phyloP scores from a whole-genome alignment of 2,888 invertebrate species.

The Hemaris fuciformis region DNA sequence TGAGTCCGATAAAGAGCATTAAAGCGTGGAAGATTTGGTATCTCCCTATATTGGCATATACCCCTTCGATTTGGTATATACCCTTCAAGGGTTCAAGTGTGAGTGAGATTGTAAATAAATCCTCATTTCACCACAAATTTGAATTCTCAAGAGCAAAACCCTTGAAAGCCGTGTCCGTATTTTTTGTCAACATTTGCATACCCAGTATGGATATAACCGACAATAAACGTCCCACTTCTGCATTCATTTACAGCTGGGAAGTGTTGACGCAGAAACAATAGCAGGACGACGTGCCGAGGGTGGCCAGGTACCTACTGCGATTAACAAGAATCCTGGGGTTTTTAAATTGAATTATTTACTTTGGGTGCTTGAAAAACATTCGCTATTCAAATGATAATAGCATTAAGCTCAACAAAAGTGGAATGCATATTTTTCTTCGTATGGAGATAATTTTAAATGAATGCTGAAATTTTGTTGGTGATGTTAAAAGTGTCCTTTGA shows the following conservation, averaged over 20 bases:
- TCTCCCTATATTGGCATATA: too few relatives aligned
- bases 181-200: slow-evolving; percentile 13
- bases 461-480: too few relatives aligned
- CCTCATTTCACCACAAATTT: not conserved
- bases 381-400: not conserved
- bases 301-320: not conserved
- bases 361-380: not conserved
- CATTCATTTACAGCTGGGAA: slow-evolving; percentile 57
- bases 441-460: not conserved
- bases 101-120: too few relatives aligned
- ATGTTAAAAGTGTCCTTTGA: too few relatives aligned
- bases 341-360: slow-evolving; percentile 1
- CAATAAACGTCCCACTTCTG: slow-evolving; percentile 30
- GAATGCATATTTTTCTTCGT: not conserved
- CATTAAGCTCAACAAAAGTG: not conserved
- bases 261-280: slow-evolving; percentile 60
- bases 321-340: not conserved
- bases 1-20: too few relatives aligned
- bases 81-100: too few relatives aligned
- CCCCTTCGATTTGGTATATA: too few relatives aligned
- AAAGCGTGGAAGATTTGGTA: too few relatives aligned
- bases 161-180: not conserved
- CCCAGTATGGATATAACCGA: slow-evolving; percentile 4
- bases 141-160: not conserved
- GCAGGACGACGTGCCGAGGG: slow-evolving; percentile 39